Conservation (phyloP, 2,113 vertebrate genomes). For the Ochotona princeps region DNA sequence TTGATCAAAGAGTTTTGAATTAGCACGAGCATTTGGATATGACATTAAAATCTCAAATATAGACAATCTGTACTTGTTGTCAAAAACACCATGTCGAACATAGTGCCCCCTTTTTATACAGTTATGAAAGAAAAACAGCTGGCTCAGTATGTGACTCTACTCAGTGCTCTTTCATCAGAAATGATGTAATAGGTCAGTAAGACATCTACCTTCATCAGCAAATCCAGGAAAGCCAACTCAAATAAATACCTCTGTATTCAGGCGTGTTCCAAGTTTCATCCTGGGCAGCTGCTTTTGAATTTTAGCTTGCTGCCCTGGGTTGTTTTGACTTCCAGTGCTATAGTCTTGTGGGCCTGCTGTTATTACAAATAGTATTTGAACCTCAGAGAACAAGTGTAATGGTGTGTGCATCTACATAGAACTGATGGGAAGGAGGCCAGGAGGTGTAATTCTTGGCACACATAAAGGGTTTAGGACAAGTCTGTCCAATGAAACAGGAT, state of each 20-base stretch:
- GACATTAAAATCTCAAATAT: neutral
- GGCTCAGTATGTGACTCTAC: neutral
- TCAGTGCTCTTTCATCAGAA: slow-evolving; percentile 52
- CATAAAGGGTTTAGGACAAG: slow-evolving; percentile 42
- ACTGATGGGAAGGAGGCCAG: neutral
- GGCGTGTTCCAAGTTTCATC: slow-evolving; percentile 34
- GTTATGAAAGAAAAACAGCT: slow-evolving; percentile 27
- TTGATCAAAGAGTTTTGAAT: neutral
- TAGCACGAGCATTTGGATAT: neutral
- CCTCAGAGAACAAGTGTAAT: slow-evolving; percentile 16
- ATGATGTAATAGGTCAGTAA: slow-evolving; percentile 58
- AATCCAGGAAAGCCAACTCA: slow-evolving; percentile 52
- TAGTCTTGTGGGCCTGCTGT: neutral
- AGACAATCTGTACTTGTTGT: neutral
- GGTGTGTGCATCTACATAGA: neutral
- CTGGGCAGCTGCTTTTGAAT: slow-evolving; percentile 29
- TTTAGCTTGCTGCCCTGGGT: neutral
- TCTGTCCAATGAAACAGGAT: neutral
- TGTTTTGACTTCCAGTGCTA: slow-evolving; percentile 12
- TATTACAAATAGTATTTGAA: slow-evolving; percentile 38
- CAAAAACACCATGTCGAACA: neutral
- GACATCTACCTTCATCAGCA: neutral
- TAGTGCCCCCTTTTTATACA: neutral
- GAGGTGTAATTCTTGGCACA: slow-evolving; percentile 30
- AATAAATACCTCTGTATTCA: slow-evolving; percentile 14